These are phyloP conservation scores for Myotis planiceps DNA, from an alignment of 2,797 vertebrate genomes.

Conservation along the genomic window DNA sequence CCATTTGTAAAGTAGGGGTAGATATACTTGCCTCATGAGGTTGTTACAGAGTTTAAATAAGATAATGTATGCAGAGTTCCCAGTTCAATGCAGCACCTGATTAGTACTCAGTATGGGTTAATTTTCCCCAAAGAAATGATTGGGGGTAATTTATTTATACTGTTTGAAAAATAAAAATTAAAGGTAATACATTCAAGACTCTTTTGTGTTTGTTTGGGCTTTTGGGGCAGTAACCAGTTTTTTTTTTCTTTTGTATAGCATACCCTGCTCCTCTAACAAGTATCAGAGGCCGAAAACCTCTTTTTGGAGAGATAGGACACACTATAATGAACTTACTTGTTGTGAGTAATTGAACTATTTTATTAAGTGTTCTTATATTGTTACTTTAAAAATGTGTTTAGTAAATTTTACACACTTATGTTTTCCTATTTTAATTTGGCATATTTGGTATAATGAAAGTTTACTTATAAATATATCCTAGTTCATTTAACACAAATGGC, in stretches of 20 bases:
- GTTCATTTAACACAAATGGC: neutral
- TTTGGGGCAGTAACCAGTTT: slow-evolving; percentile 20
- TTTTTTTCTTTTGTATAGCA: slow-evolving; percentile 82
- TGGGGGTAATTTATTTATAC: neutral
- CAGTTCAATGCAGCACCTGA: neutral
- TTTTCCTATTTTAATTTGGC: slow-evolving; percentile 32
- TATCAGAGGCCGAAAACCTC: slow-evolving; percentile 91
- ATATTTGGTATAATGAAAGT: slow-evolving; percentile 15
- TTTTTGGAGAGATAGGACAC: slow-evolving; percentile 95
- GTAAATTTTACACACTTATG: neutral
- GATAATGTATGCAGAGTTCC: neutral
- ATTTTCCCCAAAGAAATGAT: neutral
- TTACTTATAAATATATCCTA: slow-evolving; percentile 24
- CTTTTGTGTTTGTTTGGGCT: neutral
- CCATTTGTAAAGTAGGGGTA: neutral
- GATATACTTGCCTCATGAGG: neutral
- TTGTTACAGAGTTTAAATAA: neutral
- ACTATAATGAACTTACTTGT: slow-evolving; percentile 97
- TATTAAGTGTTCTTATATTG: slow-evolving; percentile 2
- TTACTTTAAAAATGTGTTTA: slow-evolving; percentile 31
- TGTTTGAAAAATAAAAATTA: neutral
- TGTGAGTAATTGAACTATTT: slow-evolving; percentile 88
- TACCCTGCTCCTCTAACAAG: slow-evolving; percentile 93
- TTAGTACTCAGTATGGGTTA: neutral
- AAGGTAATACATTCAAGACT: neutral